Evolutionary conservation across 2,113 vertebrate genomes (phyloP).

Genomic region (Anser brachyrhynchus): DNA sequence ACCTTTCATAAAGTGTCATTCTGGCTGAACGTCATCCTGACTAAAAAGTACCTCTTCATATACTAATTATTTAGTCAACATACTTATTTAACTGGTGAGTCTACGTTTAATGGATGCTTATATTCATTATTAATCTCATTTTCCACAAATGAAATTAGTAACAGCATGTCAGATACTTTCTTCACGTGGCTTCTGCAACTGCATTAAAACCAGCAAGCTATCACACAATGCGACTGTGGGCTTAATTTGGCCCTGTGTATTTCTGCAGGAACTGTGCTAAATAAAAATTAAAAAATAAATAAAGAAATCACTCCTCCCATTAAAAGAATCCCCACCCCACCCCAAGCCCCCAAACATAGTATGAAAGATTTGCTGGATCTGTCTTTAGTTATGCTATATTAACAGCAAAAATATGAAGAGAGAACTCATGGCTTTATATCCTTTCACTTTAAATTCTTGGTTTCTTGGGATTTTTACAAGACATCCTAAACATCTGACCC

Average conservation of each 20-base stretch:
- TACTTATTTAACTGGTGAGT: background rate
- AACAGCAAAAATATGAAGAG: background rate
- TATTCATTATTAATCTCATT: conserved; percentile 23
- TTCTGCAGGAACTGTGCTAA: conserved; percentile 24
- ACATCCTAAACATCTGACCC: background rate
- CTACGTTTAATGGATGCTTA: conserved; percentile 19
- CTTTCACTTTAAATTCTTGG: background rate
- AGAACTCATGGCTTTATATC: background rate
- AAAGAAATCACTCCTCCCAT: background rate
- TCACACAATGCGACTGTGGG: background rate
- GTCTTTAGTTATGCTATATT: background rate
- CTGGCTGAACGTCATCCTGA: background rate
- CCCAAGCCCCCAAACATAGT: background rate
- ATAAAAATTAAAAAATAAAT: background rate
- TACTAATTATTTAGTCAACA: background rate
- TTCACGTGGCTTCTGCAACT: conserved; percentile 1
- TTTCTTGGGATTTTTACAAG: background rate
- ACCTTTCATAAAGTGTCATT: background rate
- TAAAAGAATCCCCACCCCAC: background rate
- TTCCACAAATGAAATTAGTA: conserved; percentile 29
- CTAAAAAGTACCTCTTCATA: background rate
- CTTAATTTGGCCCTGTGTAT: background rate
- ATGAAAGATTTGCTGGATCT: background rate
- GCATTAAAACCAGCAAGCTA: background rate
- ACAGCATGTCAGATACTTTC: background rate